Conservation (phyloP, 2,113 vertebrate genomes). For the Ondatra zibethicus region DNA sequence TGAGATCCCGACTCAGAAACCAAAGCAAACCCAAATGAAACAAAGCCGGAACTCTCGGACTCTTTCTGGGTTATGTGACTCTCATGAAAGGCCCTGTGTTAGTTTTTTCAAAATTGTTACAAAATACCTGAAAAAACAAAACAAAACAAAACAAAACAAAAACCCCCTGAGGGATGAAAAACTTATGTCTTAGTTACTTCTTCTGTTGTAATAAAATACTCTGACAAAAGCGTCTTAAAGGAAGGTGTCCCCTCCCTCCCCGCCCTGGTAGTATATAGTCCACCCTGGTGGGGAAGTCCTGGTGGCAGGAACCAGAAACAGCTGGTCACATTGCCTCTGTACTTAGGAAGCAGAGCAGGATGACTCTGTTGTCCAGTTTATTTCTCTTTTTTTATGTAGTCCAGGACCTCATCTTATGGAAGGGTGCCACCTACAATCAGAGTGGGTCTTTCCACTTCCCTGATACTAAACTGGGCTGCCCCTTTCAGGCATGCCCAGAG, state of each 20-base stretch:
- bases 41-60: background rate
- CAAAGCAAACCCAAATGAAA: background rate
- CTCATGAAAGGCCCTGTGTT: background rate
- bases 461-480: background rate
- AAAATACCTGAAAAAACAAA: background rate
- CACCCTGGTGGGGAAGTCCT: background rate
- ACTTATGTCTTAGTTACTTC: background rate
- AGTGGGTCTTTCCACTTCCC: background rate
- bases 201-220: background rate
- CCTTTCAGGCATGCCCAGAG: background rate
- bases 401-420: background rate
- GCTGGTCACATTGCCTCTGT: background rate
- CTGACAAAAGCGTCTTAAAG: background rate
- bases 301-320: background rate
- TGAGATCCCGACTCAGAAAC: background rate
- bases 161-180: background rate
- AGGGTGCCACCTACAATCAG: too few relatives aligned
- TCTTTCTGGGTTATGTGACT: background rate
- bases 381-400: background rate
- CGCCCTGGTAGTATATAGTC: too few relatives aligned
- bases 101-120: background rate
- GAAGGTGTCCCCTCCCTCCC: fast-evolving
- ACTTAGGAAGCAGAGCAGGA: background rate
- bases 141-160: background rate
- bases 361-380: background rate